Conservation (phyloP, 2,113 vertebrate species). For the Sylvia atricapilla region DNA sequence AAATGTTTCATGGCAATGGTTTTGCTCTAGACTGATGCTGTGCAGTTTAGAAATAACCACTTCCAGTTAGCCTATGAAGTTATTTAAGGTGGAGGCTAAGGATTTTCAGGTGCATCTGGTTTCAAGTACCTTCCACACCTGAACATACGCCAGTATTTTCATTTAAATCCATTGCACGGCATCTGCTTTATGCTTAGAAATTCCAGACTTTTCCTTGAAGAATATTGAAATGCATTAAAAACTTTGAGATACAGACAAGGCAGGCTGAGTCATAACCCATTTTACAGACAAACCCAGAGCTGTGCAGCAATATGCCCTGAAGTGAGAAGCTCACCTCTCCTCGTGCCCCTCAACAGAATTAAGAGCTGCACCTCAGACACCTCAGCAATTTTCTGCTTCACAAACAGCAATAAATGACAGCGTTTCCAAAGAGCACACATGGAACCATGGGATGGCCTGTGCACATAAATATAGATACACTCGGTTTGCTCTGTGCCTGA, state of each 20-base stretch:
- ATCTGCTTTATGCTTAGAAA: background rate
- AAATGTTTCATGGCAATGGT: too few relatives aligned
- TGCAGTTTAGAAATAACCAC: background rate
- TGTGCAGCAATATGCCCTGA: background rate
- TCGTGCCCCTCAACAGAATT: background rate
- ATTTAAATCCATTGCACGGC: background rate
- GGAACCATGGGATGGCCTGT: background rate
- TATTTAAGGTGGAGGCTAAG: background rate
- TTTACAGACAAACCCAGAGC: background rate
- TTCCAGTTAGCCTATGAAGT: background rate
- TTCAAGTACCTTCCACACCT: background rate
- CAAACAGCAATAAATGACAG: background rate
- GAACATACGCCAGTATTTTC: fast-evolving
- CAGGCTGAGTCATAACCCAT: background rate
- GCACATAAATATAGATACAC: background rate
- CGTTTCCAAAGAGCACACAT: background rate
- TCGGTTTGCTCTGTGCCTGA: background rate
- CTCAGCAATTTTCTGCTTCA: background rate
- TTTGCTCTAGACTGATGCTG: background rate
- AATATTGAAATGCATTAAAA: background rate
- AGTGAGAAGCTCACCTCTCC: background rate
- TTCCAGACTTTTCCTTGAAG: background rate
- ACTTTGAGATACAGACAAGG: background rate
- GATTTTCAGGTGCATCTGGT: background rate
- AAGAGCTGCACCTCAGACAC: background rate